phyloP scores from a whole-genome alignment of 2,888 invertebrate species.

The Oithona nana region DNA sequence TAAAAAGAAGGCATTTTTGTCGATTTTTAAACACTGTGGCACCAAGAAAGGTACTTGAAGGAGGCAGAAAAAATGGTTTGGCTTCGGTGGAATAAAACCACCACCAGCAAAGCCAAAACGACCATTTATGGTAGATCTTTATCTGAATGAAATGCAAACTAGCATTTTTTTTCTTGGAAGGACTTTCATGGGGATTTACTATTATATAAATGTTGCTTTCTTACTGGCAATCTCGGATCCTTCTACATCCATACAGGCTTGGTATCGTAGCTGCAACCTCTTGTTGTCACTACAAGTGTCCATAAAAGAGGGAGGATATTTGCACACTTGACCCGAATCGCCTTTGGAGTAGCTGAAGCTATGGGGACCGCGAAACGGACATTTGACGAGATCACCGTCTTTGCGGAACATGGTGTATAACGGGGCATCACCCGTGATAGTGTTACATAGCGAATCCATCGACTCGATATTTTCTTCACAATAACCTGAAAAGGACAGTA shows the following conservation, averaged over 20 bases:
- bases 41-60: too few species aligned
- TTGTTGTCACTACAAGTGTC: slow-evolving; percentile 87
- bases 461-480: slow-evolving; percentile 38
- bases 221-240: slow-evolving; percentile 75
- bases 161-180: background rate
- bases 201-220: slow-evolving; percentile 1
- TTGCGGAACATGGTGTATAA: slow-evolving; percentile 76
- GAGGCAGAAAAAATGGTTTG: too few species aligned
- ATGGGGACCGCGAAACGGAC: slow-evolving; percentile 74
- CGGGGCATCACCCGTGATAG: slow-evolving; percentile 70
- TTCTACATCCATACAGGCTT: slow-evolving; percentile 76
- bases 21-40: too few species aligned
- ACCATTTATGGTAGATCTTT: background rate
- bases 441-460: slow-evolving; percentile 56
- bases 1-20: too few species aligned
- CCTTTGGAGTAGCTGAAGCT: slow-evolving; percentile 82
- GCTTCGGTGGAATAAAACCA: too few species aligned
- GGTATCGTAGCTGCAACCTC: slow-evolving; percentile 67
- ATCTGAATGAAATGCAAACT: background rate
- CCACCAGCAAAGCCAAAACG: too few species aligned
- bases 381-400: slow-evolving; percentile 66
- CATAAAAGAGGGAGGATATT: slow-evolving; percentile 68
- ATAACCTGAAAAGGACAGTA: slow-evolving; percentile 15
- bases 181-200: background rate
- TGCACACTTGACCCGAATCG: slow-evolving; percentile 58